These are phyloP conservation scores for Neotoxoptera formosana DNA, from an alignment of 1,140 invertebrate genomes.

Conservation along the genomic window DNA sequence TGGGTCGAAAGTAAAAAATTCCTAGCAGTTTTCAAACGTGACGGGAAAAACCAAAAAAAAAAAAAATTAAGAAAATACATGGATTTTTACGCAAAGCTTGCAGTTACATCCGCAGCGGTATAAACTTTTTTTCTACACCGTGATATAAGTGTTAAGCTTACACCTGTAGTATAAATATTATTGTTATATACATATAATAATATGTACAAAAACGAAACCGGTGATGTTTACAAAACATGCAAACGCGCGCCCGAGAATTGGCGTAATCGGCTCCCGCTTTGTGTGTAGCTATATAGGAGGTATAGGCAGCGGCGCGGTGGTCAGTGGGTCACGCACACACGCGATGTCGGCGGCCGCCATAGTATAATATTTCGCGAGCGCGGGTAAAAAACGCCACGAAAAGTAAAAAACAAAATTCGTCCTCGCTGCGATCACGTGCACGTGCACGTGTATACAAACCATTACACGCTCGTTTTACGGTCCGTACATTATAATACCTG, in stretches of 20 bases:
- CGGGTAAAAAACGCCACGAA: not conserved
- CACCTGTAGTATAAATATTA: not conserved
- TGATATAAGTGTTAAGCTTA: not conserved
- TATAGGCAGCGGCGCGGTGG: not conserved
- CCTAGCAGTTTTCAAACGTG: too few species aligned
- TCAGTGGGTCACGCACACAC: too few species aligned
- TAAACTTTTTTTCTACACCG: not conserved
- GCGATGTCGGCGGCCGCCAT: not conserved
- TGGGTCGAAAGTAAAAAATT: too few species aligned
- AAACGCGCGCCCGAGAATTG: not conserved
- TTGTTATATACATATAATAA: not conserved
- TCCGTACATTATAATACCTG: too few species aligned
- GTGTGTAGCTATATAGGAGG: not conserved
- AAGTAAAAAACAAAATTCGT: slow-evolving; percentile 13
- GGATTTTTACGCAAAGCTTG: too few species aligned
- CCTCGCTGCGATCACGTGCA: not conserved
- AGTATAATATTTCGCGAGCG: not conserved
- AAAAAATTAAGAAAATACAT: too few species aligned
- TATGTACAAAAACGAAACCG: not conserved
- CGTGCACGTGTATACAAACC: not conserved
- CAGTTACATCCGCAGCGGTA: not conserved
- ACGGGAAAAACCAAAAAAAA: too few species aligned
- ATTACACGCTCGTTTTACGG: not conserved
- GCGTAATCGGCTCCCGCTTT: not conserved
- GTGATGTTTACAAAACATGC: not conserved